These are phyloP conservation scores for Nylanderia fulva DNA, from an alignment of 1,140 invertebrate species.

Conservation along the genomic window DNA sequence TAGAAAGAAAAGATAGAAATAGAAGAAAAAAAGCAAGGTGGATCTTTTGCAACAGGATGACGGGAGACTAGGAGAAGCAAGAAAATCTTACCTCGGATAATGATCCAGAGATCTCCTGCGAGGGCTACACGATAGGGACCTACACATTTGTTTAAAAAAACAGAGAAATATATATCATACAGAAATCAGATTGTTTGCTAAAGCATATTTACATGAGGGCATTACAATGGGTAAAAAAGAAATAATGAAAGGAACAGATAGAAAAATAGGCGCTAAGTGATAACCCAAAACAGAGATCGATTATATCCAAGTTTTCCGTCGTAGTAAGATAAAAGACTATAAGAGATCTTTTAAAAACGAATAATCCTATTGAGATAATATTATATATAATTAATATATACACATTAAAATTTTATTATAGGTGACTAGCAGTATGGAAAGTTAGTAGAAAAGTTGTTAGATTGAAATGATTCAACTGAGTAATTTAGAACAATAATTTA, in stretches of 20 bases:
- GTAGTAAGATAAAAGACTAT: neutral
- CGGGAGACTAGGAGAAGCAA: constrained; percentile 1
- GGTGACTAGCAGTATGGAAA: too few relatives aligned
- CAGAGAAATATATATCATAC: constrained; percentile 74
- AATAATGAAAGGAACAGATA: neutral
- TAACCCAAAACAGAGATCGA: constrained; percentile 7
- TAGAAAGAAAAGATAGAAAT: too few relatives aligned
- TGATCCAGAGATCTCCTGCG: constrained; percentile 76
- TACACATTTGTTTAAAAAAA: constrained; percentile 77
- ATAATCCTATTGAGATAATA: neutral
- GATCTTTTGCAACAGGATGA: neutral
- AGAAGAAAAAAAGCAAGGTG: neutral
- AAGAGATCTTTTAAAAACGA: constrained; percentile 3
- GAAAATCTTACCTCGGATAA: constrained; percentile 81
- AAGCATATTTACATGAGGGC: constrained; percentile 58
- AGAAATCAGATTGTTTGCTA: constrained; percentile 73
- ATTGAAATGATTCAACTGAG: neutral
- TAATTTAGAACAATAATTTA: neutral
- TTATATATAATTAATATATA: neutral
- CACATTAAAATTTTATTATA: too few relatives aligned
- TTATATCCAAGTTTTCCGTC: neutral
- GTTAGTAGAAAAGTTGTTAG: neutral
- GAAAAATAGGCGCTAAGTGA: constrained; percentile 47
- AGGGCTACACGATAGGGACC: constrained; percentile 80
- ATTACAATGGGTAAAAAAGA: constrained; percentile 49